These are phyloP conservation scores for Mesoclemmys tuberculata DNA, from an alignment of 2,113 vertebrate genomes.

Conservation along the genomic window DNA sequence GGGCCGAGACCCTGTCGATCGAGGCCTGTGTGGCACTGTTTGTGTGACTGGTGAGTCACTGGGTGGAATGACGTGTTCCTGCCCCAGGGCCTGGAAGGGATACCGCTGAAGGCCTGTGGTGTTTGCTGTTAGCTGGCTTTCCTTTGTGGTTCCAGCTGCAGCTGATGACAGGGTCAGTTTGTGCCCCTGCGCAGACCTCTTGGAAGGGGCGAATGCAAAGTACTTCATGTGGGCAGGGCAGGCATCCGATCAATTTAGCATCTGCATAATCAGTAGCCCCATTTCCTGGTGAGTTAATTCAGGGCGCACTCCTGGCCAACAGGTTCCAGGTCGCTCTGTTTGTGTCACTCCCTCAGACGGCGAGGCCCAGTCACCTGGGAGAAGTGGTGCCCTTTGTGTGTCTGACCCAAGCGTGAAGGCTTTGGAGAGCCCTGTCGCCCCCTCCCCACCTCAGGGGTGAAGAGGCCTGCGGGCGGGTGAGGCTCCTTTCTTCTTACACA, in stretches of 20 bases:
- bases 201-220: not conserved
- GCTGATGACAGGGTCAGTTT: fast-evolving
- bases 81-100: constrained; percentile 14
- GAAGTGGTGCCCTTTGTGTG: not conserved
- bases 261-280: not conserved
- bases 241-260: not conserved
- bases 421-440: not conserved
- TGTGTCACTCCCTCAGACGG: not conserved
- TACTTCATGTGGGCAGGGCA: not conserved
- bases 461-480: not conserved
- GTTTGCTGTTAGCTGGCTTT: constrained; percentile 67
- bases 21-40: constrained; percentile 56
- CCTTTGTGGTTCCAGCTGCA: constrained; percentile 22
- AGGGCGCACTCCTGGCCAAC: not conserved
- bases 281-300: not conserved
- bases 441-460: not conserved
- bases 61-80: constrained; percentile 67
- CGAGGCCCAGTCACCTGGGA: not conserved
- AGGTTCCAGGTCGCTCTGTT: not conserved
- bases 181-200: not conserved
- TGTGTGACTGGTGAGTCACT: constrained; percentile 64
- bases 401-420: not conserved
- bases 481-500: not conserved
- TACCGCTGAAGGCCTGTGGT: constrained; percentile 45
- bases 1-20: not conserved